Evolutionary conservation across 2,113 vertebrate species (phyloP), one percentile per base, ranked within the genome.

Genomic region (Phrynosoma blainvillii): DNA sequence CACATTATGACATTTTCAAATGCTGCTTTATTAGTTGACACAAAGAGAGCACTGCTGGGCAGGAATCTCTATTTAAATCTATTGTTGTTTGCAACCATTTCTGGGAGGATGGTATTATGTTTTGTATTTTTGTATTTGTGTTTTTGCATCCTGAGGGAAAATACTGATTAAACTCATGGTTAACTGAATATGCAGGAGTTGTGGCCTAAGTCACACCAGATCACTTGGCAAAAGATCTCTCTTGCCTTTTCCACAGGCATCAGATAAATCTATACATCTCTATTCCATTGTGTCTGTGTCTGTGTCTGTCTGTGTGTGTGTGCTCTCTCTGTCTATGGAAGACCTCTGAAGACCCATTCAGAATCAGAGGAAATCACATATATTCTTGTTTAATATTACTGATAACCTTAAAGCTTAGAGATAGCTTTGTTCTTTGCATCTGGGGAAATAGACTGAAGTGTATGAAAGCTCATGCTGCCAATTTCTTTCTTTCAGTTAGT

Each of bases 21-120:
- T 94, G 92, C 92, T 96, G 92, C 89, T 92, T 89, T 89, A 93
- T 95, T 92, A 93, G 89, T 82, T 92, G 92, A 88, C 88, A 93
- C 84, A 82, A 87, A 93, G 94, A 93, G 92, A 76, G 71, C 36
- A 77, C 68, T 90, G 73, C 90, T 40, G 88, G 86, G 82, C 79
- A 93, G 90, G 84, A 89, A 79, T 68, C 71, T 88, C 91, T 91
- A 88, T 95, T 93, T 91, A 88, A 87, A 93, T 87, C 92, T 92
- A 92, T 91, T 94, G 91, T 95, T 96, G 92, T 90, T 90, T 80
- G 84, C 82, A 90, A 88, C 88, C 30, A 90, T 85, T 88, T 92
- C 91, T 90, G 10, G 52, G 30, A 1, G 47, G 92, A 93, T 93
- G 93, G 90, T 81, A 71, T 90, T 87, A 89, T 85, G 92, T 87